Evolutionary conservation across 2,888 invertebrate species (phyloP).

Genomic region (Tiliacea citrago): DNA sequence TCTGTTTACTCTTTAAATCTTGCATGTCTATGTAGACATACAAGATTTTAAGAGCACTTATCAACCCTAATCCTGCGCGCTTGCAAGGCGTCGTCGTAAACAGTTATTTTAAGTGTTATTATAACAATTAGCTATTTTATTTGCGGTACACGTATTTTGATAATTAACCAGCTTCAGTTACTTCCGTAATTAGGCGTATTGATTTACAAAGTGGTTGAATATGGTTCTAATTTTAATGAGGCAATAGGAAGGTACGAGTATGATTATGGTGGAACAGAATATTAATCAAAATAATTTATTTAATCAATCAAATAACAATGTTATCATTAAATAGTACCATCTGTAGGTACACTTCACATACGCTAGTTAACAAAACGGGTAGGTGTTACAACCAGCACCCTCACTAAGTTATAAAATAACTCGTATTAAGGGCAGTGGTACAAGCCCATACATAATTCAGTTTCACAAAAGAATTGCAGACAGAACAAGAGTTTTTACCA

Average conservation of each 20-base stretch:
- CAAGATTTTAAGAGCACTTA: not conserved
- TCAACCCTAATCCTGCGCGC: constrained; percentile 52
- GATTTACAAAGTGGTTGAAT: constrained; percentile 17
- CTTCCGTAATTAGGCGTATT: constrained; percentile 24
- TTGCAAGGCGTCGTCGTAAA: constrained; percentile 63
- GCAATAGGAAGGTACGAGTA: too few relatives aligned
- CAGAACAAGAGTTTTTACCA: too few relatives aligned
- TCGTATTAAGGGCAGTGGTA: too few relatives aligned
- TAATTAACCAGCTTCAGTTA: constrained; percentile 38
- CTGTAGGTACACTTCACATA: too few relatives aligned
- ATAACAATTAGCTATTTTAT: constrained; percentile 65
- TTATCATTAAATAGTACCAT: too few relatives aligned
- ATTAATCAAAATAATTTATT: not conserved
- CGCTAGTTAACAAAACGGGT: too few relatives aligned
- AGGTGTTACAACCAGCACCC: too few relatives aligned
- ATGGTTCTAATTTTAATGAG: constrained; percentile 15
- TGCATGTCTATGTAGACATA: not conserved
- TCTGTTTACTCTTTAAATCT: not conserved
- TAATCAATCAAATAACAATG: too few relatives aligned
- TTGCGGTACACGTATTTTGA: constrained; percentile 48
- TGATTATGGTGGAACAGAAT: not conserved
- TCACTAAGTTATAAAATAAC: too few relatives aligned
- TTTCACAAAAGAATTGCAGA: too few relatives aligned
- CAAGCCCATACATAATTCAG: too few relatives aligned
- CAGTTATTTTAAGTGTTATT: constrained; percentile 72